These are phyloP conservation scores for Machaerirhynchus nigripectus DNA, from an alignment of 2,113 vertebrate genomes.

Conservation along the genomic window DNA sequence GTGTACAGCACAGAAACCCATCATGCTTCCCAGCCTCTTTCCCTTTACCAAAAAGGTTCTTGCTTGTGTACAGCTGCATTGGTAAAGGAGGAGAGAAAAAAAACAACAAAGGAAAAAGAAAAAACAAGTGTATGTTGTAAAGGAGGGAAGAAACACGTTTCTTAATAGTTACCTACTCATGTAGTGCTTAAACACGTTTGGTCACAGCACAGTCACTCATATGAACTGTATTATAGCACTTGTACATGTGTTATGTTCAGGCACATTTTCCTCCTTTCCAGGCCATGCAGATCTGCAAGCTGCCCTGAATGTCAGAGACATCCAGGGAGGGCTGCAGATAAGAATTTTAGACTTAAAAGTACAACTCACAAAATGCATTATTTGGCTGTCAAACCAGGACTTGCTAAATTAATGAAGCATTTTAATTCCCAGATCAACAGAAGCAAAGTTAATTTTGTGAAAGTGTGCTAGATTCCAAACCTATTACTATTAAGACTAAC, in stretches of 20 bases:
- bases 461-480: conserved; percentile 66
- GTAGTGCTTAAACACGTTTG: neutral
- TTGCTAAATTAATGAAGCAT: conserved; percentile 69
- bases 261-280: neutral
- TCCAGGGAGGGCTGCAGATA: neutral
- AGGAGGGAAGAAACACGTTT: neutral
- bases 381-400: conserved; percentile 68
- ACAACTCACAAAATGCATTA: conserved; percentile 58
- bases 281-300: neutral
- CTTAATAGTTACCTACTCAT: neutral
- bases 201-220: neutral
- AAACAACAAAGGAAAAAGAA: neutral
- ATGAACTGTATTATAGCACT: neutral
- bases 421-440: conserved; percentile 69
- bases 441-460: conserved; percentile 68
- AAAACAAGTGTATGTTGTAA: neutral
- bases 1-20: neutral
- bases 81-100: neutral
- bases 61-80: neutral
- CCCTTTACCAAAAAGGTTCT: neutral
- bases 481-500: conserved; percentile 67
- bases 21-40: neutral
- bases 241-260: accelerated
- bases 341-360: conserved; percentile 46
- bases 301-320: neutral